Evolutionary conservation across 2,797 vertebrate species (phyloP).

Genomic region (Pangasius djambal): DNA sequence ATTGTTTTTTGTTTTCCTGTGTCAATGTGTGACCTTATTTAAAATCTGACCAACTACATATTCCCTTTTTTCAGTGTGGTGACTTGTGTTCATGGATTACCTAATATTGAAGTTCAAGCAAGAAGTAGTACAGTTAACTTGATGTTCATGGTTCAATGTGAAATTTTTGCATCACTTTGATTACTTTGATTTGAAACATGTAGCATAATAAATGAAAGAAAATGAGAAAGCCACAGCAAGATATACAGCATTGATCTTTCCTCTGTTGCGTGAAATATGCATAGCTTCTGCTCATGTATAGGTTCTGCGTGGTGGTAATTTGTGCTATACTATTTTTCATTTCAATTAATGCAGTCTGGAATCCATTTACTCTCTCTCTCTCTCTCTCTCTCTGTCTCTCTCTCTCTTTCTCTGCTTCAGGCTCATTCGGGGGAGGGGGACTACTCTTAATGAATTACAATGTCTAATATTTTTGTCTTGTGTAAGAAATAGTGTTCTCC

Average conservation of each 20-base stretch:
- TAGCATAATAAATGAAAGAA: slow-evolving; percentile 30
- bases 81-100: not conserved
- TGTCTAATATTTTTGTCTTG: slow-evolving; percentile 61
- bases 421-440: slow-evolving; percentile 54
- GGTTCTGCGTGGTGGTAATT: slow-evolving; percentile 40
- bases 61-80: not conserved
- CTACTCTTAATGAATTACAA: slow-evolving; percentile 62
- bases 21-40: not conserved
- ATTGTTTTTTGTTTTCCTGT: slow-evolving; percentile 2
- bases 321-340: slow-evolving; percentile 47
- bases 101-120: slow-evolving; percentile 2
- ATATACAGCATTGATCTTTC: slow-evolving; percentile 27
- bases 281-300: slow-evolving; percentile 33
- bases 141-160: not conserved
- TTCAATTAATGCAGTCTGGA: slow-evolving; percentile 59
- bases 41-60: not conserved
- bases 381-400: slow-evolving; percentile 58
- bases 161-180: slow-evolving; percentile 40
- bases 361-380: slow-evolving; percentile 51
- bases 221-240: slow-evolving; percentile 28
- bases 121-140: not conserved
- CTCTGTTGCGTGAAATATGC: slow-evolving; percentile 28
- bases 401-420: slow-evolving; percentile 46
- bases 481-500: slow-evolving; percentile 68
- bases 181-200: not conserved